Percentiles rank a stretch among this genome's conserved stretches.
These are phyloP conservation scores for Melopsittacus undulatus DNA, from an alignment of 2,797 vertebrate species.

Conservation along the genomic window DNA sequence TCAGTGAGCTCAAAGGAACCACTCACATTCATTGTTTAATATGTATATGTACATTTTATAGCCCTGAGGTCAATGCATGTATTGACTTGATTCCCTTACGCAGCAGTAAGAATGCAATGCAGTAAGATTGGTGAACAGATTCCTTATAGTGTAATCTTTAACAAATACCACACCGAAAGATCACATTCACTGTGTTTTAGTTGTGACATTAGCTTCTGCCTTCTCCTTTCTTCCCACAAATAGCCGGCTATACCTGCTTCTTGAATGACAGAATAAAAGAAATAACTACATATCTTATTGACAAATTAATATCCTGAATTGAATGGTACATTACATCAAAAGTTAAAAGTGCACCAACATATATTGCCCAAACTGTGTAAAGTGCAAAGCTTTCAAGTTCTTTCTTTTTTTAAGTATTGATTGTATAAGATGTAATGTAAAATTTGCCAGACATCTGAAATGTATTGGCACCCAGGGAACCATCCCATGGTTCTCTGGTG, in stretches of 20 bases:
- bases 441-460: conserved; percentile 12
- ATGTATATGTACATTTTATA: neutral
- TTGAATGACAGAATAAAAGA: neutral
- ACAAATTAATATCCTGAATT: neutral
- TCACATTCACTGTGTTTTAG: neutral
- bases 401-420: neutral
- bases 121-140: neutral
- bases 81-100: neutral
- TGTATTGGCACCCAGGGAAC: neutral
- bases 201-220: neutral
- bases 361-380: neutral
- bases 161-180: neutral
- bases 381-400: neutral
- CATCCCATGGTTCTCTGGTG: neutral
- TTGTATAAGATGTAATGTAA: neutral
- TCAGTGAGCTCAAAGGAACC: neutral
- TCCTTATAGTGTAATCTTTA: neutral
- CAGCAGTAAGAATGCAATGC: neutral
- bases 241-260: neutral
- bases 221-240: neutral
- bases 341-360: neutral
- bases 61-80: neutral
- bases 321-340: neutral
- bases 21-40: neutral
- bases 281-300: neutral